Percentiles rank a stretch among this genome's conserved stretches.
phyloP scores from a whole-genome alignment of 2,888 invertebrate species.

The Anthophora plumipes region DNA sequence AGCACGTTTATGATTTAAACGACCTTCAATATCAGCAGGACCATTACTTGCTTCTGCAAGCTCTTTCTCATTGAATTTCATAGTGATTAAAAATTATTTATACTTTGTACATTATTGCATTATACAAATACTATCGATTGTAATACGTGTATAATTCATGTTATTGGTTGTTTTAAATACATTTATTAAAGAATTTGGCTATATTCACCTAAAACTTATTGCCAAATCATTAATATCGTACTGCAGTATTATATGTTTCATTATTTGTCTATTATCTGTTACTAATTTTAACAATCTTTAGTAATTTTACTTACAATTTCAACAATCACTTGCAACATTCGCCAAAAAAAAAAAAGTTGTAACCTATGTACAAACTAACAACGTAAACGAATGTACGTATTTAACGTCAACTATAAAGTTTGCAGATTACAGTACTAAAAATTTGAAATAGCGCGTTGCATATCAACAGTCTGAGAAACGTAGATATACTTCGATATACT shows the following conservation, averaged over 20 bases:
- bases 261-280: background rate
- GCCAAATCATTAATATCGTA: constrained; percentile 13
- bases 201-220: constrained; percentile 9
- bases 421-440: constrained; percentile 4
- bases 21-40: constrained; percentile 88
- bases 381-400: background rate
- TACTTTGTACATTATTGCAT: constrained; percentile 3
- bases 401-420: constrained; percentile 25
- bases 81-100: constrained; percentile 74
- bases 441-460: constrained; percentile 54
- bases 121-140: constrained; percentile 30
- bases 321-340: background rate
- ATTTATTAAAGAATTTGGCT: constrained; percentile 35
- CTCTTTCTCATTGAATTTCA: constrained; percentile 91
- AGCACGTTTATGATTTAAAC: constrained; percentile 88
- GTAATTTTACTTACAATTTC: background rate
- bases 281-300: background rate
- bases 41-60: constrained; percentile 88
- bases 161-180: constrained; percentile 13
- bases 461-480: constrained; percentile 45
- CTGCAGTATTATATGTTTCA: constrained; percentile 1
- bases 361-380: background rate
- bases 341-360: background rate
- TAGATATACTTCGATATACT: background rate
- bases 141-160: constrained; percentile 41